A percentile compares a stretch with the other conserved stretches of the same genome.
These are phyloP conservation scores for Agelaius phoeniceus DNA, from an alignment of 2,113 vertebrate species.

Conservation along the genomic window DNA sequence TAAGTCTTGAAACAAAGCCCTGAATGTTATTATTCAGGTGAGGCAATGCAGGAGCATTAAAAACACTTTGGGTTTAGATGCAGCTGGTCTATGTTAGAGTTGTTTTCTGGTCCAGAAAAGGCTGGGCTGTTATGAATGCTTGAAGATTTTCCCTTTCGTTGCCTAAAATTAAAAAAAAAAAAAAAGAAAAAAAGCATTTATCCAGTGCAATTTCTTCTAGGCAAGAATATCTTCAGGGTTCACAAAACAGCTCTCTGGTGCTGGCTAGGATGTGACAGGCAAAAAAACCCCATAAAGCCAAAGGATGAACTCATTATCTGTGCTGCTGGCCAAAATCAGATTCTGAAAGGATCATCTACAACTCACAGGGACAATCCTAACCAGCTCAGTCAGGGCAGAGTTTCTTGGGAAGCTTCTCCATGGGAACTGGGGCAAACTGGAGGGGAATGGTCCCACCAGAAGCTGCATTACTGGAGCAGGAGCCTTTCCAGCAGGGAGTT, in stretches of 20 bases:
- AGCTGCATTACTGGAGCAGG: not conserved
- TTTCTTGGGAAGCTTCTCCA: not conserved
- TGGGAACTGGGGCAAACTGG: not conserved
- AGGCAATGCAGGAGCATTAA: slow-evolving; percentile 15
- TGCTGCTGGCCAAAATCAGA: not conserved
- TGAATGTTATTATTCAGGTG: slow-evolving; percentile 59
- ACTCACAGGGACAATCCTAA: not conserved
- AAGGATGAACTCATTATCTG: not conserved
- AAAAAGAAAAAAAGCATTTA: not conserved
- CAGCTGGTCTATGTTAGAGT: slow-evolving; percentile 45
- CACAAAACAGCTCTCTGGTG: not conserved
- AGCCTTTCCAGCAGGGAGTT: not conserved
- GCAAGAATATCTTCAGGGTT: not conserved
- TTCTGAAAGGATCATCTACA: not conserved
- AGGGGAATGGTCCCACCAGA: not conserved
- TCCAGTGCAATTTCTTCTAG: not conserved
- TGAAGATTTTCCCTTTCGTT: slow-evolving; percentile 3
- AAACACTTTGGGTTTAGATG: slow-evolving; percentile 8
- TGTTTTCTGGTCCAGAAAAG: slow-evolving; percentile 46
- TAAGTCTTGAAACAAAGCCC: slow-evolving; percentile 21
- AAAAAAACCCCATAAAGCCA: not conserved
- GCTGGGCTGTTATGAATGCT: not conserved
- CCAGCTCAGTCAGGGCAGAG: not conserved
- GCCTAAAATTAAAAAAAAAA: not conserved
- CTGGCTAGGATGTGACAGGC: not conserved